Conservation (phyloP, 1,140 invertebrate species). For the Caenorhabditis brenneri region DNA sequence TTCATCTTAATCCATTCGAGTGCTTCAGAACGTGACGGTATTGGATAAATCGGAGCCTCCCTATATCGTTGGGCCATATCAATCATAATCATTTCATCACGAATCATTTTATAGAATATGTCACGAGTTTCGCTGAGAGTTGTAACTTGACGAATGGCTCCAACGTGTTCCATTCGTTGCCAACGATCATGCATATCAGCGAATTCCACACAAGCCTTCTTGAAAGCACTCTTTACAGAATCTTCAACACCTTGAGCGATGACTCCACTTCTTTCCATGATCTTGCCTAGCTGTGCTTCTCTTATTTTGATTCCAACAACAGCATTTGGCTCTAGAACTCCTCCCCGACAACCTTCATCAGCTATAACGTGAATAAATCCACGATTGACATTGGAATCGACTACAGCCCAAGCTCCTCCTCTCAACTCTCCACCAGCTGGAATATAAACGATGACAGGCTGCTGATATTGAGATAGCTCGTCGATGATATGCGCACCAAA, state of each 20-base stretch:
- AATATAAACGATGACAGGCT: conserved; percentile 93
- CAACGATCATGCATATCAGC: conserved; percentile 97
- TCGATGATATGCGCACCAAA: conserved; percentile 99
- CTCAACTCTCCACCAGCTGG: conserved; percentile 92
- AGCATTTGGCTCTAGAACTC: conserved; percentile 93
- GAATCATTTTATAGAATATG: background rate
- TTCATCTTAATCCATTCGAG: background rate
- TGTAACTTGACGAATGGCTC: conserved; percentile 76
- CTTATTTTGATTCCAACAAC: conserved; percentile 98
- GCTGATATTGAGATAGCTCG: conserved; percentile 83
- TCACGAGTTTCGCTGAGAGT: background rate
- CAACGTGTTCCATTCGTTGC: conserved; percentile 92
- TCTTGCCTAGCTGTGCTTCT: conserved; percentile 72
- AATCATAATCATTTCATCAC: background rate
- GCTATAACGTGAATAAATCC: conserved; percentile 98
- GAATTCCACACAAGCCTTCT: conserved; percentile 89
- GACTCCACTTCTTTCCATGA: conserved; percentile 16
- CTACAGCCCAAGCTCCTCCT: conserved; percentile 97
- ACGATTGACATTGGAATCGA: conserved; percentile 93
- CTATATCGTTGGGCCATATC: background rate
- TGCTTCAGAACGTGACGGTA: background rate
- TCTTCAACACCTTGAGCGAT: background rate
- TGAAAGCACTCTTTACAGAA: conserved; percentile 77
- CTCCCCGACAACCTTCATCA: conserved; percentile 86
- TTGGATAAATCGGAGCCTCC: background rate